These are phyloP conservation scores for Prietella phreatophila DNA, from an alignment of 2,113 vertebrate genomes.

Conservation along the genomic window DNA sequence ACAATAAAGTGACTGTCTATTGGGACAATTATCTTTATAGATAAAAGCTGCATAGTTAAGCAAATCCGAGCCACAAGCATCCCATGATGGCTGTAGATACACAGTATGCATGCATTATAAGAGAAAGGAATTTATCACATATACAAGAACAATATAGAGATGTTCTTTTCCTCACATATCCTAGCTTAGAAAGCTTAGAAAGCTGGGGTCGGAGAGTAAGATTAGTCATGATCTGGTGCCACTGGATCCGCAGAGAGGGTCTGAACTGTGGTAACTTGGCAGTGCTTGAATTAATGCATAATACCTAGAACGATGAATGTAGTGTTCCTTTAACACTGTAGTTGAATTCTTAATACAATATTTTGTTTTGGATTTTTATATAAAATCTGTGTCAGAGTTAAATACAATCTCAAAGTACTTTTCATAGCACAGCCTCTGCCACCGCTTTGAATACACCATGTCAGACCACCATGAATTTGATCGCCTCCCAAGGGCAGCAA, in stretches of 20 bases:
- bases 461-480: neutral
- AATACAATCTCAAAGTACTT: neutral
- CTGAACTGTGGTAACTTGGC: neutral
- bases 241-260: neutral
- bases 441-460: neutral
- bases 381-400: neutral
- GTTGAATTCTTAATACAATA: neutral
- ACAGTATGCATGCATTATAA: neutral
- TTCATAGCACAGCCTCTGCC: neutral
- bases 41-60: neutral
- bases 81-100: neutral
- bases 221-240: neutral
- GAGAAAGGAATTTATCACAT: no score
- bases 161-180: neutral
- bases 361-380: neutral
- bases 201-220: neutral
- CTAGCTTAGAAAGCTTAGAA: neutral
- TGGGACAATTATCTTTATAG: neutral
- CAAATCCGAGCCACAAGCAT: neutral
- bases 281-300: neutral
- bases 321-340: neutral
- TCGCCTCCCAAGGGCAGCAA: neutral
- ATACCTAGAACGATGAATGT: neutral
- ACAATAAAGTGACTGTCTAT: neutral
- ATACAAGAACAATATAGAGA: neutral